phyloP scores from a whole-genome alignment of 2,797 vertebrate genomes.

The Phalanger gymnotis region DNA sequence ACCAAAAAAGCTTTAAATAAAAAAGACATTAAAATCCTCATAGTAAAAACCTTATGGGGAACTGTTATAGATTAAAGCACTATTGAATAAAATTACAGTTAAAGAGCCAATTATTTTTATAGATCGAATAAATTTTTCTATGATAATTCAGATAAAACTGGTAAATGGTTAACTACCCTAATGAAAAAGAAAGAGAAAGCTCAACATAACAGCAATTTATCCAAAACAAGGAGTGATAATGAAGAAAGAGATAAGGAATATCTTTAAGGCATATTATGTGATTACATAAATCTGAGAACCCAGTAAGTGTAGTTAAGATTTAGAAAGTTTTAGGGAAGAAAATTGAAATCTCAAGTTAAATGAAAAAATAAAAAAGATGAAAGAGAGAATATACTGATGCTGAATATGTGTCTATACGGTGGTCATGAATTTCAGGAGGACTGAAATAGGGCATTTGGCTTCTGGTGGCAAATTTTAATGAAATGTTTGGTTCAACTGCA shows the following conservation, averaged over 20 bases:
- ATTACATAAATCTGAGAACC: slow-evolving; percentile 75
- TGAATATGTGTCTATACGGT: background rate
- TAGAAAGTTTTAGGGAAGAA: slow-evolving; percentile 62
- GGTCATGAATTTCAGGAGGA: background rate
- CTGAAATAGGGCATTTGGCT: background rate
- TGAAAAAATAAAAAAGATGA: slow-evolving; percentile 22
- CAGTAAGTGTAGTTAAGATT: slow-evolving; percentile 64
- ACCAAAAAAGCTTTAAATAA: slow-evolving; percentile 83
- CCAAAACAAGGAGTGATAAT: slow-evolving; percentile 83
- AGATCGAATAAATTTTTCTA: slow-evolving; percentile 85
- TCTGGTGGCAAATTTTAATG: slow-evolving; percentile 12
- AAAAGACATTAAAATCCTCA: slow-evolving; percentile 82
- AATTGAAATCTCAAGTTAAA: slow-evolving; percentile 69
- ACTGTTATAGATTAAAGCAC: slow-evolving; percentile 82
- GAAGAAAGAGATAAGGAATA: slow-evolving; percentile 71
- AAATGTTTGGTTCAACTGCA: background rate
- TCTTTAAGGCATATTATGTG: slow-evolving; percentile 74
- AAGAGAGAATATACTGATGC: background rate
- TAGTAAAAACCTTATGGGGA: slow-evolving; percentile 82
- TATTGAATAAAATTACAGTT: slow-evolving; percentile 85
- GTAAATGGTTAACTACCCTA: slow-evolving; percentile 84
- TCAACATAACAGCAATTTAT: slow-evolving; percentile 82
- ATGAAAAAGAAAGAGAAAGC: slow-evolving; percentile 77
- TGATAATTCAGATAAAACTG: slow-evolving; percentile 85
- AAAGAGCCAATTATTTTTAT: slow-evolving; percentile 87